Evolutionary conservation across 2,888 invertebrate species (phyloP).

Genomic region (Tethea ocularis): DNA sequence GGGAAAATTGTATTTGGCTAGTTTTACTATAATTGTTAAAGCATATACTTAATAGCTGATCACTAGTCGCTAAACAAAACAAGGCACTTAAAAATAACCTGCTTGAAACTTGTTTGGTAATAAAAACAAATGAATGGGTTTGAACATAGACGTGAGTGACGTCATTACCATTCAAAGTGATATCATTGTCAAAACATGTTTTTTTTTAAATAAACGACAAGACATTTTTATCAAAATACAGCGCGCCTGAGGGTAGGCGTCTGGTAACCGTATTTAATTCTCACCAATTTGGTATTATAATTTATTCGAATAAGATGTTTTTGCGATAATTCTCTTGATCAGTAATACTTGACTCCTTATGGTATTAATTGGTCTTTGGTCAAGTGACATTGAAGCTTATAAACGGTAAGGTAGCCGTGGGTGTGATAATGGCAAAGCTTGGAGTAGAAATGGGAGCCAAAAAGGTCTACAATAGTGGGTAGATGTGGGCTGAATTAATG

Average conservation of each 20-base stretch:
- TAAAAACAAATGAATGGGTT: slow-evolving; percentile 1
- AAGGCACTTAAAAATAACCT: no score
- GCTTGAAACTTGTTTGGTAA: neutral
- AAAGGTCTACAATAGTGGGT: neutral
- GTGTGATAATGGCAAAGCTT: neutral
- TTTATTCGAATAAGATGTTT: neutral
- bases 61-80: neutral
- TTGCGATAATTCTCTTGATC: neutral
- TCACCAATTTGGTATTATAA: neutral
- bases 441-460: neutral
- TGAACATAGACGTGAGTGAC: neutral
- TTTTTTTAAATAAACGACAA: slow-evolving; percentile 3
- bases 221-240: neutral
- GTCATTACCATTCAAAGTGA: slow-evolving; percentile 5
- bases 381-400: neutral
- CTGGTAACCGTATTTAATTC: neutral
- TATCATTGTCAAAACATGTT: slow-evolving; percentile 6
- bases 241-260: neutral
- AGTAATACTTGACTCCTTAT: neutral
- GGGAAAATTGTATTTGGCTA: no score
- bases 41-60: neutral
- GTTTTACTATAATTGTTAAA: neutral
- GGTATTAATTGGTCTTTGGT: neutral
- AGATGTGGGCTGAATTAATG: neutral
- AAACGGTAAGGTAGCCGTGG: neutral